Conservation (phyloP, 2,888 invertebrate species). For the Petrolisthes cinctipes region DNA sequence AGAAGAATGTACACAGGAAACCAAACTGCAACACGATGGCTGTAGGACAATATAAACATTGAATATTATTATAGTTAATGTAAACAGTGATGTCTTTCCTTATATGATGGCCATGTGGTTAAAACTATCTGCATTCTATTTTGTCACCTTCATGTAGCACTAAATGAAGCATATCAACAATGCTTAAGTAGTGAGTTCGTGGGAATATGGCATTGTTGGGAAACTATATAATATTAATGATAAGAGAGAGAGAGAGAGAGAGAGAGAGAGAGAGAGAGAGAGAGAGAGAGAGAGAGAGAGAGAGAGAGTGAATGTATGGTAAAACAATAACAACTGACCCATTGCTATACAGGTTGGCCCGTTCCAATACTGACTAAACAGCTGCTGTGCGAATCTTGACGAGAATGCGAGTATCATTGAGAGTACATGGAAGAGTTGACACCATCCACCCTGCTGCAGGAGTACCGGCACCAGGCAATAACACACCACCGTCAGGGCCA, state of each 20-base stretch:
- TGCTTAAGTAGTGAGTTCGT: too few species aligned
- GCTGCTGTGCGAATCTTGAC: neutral
- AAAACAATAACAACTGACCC: conserved; percentile 29
- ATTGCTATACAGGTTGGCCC: neutral
- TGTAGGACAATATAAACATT: neutral
- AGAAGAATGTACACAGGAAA: conserved; percentile 38
- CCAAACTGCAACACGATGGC: conserved; percentile 36
- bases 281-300: conserved; percentile 6
- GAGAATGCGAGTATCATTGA: conserved; percentile 39
- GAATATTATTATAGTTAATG: too few species aligned
- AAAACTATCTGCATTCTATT: too few species aligned
- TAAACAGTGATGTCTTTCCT: too few species aligned
- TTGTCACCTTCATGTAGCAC: too few species aligned
- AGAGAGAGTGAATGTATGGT: neutral
- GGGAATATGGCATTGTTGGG: too few species aligned
- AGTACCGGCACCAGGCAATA: conserved; percentile 29
- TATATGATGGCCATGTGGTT: too few species aligned
- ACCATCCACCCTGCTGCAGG: conserved; percentile 26
- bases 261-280: conserved; percentile 1
- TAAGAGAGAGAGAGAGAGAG: neutral
- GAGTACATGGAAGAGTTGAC: conserved; percentile 36
- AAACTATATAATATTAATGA: neutral
- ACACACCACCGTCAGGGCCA: conserved; percentile 24
- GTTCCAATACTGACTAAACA: neutral
- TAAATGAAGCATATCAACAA: too few species aligned